These are phyloP conservation scores for Neosilurus mollespiculum DNA, from an alignment of 2,797 vertebrate species.

Conservation along the genomic window DNA sequence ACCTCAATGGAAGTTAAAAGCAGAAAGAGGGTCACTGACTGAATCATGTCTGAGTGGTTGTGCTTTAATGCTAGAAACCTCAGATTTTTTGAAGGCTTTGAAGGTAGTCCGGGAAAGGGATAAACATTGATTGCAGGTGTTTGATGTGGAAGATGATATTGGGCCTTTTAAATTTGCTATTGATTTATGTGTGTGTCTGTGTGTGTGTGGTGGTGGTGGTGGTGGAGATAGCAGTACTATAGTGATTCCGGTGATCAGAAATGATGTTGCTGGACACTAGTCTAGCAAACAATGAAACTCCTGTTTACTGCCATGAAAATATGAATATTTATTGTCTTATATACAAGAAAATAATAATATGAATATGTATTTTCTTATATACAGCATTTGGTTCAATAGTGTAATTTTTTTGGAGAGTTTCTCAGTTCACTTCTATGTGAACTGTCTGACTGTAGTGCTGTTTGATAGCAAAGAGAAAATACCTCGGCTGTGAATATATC, in stretches of 20 bases:
- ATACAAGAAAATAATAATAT: too few species aligned
- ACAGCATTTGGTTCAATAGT: background rate
- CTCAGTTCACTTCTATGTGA: background rate
- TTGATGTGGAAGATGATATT: slow-evolving; percentile 39
- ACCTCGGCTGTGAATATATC: background rate
- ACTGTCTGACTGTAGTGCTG: background rate
- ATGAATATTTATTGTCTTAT: too few species aligned
- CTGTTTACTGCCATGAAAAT: background rate
- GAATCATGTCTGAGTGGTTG: background rate
- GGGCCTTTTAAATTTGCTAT: slow-evolving; percentile 22
- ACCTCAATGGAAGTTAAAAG: background rate
- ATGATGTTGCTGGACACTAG: background rate
- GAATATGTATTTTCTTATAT: too few species aligned
- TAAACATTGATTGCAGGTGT: slow-evolving; percentile 26
- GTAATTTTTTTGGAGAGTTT: background rate
- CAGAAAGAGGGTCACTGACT: background rate
- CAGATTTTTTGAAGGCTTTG: slow-evolving; percentile 16
- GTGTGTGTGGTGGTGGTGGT: background rate
- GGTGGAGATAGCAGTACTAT: background rate
- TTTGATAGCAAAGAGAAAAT: background rate
- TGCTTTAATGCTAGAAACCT: slow-evolving; percentile 12
- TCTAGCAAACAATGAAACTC: background rate
- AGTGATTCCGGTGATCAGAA: slow-evolving; percentile 3
- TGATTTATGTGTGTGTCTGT: slow-evolving; percentile 25
- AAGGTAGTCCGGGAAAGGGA: slow-evolving; percentile 28